Evolutionary conservation across 2,888 invertebrate genomes (phyloP).

Genomic region (Bimastos eiseni): DNA sequence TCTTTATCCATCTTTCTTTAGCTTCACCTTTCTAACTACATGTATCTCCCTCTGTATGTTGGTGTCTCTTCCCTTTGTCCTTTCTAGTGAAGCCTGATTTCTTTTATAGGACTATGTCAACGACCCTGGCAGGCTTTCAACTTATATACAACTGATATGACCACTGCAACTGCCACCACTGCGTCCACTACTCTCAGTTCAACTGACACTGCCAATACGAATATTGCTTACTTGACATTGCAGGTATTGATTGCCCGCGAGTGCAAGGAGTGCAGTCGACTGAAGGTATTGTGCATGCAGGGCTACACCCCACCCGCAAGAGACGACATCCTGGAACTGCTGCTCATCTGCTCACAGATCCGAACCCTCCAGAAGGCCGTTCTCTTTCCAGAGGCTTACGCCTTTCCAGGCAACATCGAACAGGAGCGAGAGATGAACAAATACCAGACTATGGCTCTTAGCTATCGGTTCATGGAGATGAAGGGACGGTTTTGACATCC

Average conservation of each 20-base stretch:
- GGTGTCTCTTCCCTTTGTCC: too few species aligned
- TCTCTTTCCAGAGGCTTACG: slow-evolving; percentile 52
- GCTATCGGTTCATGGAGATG: slow-evolving; percentile 40
- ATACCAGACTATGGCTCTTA: slow-evolving; percentile 36
- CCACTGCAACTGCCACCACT: neutral
- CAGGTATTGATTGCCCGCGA: slow-evolving; percentile 45
- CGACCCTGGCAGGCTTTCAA: neutral
- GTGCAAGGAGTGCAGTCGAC: slow-evolving; percentile 44
- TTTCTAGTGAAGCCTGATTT: neutral
- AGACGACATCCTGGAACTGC: slow-evolving; percentile 46
- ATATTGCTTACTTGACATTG: neutral
- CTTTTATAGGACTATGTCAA: neutral
- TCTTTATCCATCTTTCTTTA: neutral
- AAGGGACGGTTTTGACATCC: slow-evolving; percentile 38
- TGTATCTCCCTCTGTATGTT: neutral
- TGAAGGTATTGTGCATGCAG: slow-evolving; percentile 52
- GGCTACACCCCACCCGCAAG: slow-evolving; percentile 50
- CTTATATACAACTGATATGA: neutral
- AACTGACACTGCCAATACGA: neutral
- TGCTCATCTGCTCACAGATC: slow-evolving; percentile 48
- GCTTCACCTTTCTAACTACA: neutral
- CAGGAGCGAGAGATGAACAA: slow-evolving; percentile 40
- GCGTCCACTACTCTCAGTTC: neutral
- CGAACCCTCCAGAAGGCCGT: slow-evolving; percentile 50
- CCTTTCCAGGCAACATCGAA: slow-evolving; percentile 50